Evolutionary conservation across 1,140 invertebrate species (phyloP), one percentile per base, ranked within the genome.

Genomic region (Branchinecta lynchi): DNA sequence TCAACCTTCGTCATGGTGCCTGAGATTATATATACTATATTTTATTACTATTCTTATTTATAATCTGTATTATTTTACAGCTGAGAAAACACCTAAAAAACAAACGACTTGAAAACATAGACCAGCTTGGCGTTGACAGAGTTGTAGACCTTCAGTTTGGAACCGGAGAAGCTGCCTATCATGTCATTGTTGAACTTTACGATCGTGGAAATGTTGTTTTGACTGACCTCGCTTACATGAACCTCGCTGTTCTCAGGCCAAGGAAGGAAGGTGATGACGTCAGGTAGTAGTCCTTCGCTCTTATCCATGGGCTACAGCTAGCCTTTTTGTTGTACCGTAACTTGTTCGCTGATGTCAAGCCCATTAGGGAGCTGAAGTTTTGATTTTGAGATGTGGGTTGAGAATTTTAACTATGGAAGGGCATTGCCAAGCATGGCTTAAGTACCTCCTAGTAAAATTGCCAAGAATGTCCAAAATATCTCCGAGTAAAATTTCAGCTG

Each of bases 51-150:
- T 51, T 51, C 46, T 51, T 9, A 9, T 9, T 51, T 51, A 9
- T 51, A 9, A n/a, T 73, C 71, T 66, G 71, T 74, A 73, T 75
- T 74, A 75, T 82, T 83, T 69, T 77, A 32, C 32, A 93, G 89
- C 80, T 99, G 77, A 81, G 97, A 70, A 99, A 99, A 81, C 96
- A 99, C 79, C 81, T 99, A 43, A 92, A 91, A 76, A 96, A 97
- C 78, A 96, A 97, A 79, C 84, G 97, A 60, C 78, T 99, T 7
- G 94, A 97, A 81, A 84, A 80, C 66, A 80, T 98, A 0, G 79
- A 76, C n/a, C 93, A 95, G 80, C 74, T 97, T 15, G 93, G 93
- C 7, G 83, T 86, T 15, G 94, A 97, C 79, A 82, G 94, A 78
- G 87, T 97, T 69, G 82, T 98, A 44, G 87, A 95, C 79, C 78